Evolutionary conservation across 2,888 invertebrate species (phyloP), one percentile per base, ranked within the genome.

Genomic region (Cancer borealis): DNA sequence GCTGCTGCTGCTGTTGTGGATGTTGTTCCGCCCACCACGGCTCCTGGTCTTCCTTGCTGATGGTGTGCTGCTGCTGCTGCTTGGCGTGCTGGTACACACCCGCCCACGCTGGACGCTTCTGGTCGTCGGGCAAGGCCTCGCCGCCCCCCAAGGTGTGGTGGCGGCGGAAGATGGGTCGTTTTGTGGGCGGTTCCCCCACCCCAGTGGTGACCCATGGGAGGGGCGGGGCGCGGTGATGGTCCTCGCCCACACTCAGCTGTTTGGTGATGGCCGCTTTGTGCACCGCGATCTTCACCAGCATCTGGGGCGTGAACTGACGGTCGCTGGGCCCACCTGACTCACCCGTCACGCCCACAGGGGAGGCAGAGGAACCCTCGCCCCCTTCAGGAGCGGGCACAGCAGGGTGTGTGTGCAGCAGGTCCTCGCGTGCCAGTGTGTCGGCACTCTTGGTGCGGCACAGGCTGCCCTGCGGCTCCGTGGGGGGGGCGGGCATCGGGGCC

Each of bases 241-340:
- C 96, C 92, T 96, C 96, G 95, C 96, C 96, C 88, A 96, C 96
- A n/a, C 96, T 96, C 95, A 96, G 96, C 96, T 96, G 96, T 95
- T 97, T 97, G 92, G 96, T 96, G 93, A 97, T 96, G 17, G 96
- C 96, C 21, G 96, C 96, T 95, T 96, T 96, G 95, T 96, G 96
- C 21, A 96, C 96, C 14, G 96, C 96, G 88, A 96, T 96, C 95
- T 96, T 96, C 5, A 96, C 96, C 0, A 96, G 96, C 96, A 96
- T 96, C 87, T 96, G 96, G n/a, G 96, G 96, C 26, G 96, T 96
- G 96, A 96, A 96, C 5, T 96, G 96, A 45, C 96, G 95, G 45
- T 96, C 96, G 94, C 96, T 96, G 5, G 96, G 96, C 95, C 96
- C 96, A 95, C 96, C 95, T 17, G 88, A 21, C 30, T 93, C 47